Percentiles rank a stretch among this genome's conserved stretches.
These are phyloP conservation scores for Dione juno DNA, from an alignment of 2,888 invertebrate species.

Conservation along the genomic window DNA sequence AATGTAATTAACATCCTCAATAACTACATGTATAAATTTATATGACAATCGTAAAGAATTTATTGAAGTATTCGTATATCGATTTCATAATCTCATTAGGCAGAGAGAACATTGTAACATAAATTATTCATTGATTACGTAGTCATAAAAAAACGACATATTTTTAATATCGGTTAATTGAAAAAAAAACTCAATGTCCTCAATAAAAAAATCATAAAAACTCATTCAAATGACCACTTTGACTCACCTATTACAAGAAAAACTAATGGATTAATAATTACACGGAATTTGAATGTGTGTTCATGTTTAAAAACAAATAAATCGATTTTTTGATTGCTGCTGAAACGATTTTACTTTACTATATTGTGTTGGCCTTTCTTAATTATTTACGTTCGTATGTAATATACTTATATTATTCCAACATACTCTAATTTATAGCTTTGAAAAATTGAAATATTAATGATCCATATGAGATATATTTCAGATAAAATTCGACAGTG, in stretches of 20 bases:
- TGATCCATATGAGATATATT: no score
- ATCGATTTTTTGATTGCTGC: slow-evolving; percentile 4
- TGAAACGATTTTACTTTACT: not conserved
- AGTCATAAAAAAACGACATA: no score
- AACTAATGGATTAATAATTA: slow-evolving; percentile 55
- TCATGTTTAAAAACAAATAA: slow-evolving; percentile 32
- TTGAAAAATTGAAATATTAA: no score
- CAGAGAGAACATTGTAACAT: no score
- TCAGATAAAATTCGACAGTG: no score
- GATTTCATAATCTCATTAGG: no score
- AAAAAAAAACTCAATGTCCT: not conserved
- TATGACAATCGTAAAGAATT: not conserved
- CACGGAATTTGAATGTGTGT: slow-evolving; percentile 49
- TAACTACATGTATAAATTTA: not conserved
- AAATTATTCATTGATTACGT: no score
- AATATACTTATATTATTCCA: no score
- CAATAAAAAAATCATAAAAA: slow-evolving; percentile 13
- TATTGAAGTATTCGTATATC: not conserved
- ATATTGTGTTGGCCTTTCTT: not conserved
- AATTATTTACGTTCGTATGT: not conserved
- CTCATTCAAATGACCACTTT: slow-evolving; percentile 10
- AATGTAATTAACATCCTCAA: not conserved
- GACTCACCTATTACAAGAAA: slow-evolving; percentile 27
- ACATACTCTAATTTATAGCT: no score
- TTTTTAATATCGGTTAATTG: not conserved